phyloP scores from a whole-genome alignment of 2,113 vertebrate species.

The Protobothrops flavoviridis region DNA sequence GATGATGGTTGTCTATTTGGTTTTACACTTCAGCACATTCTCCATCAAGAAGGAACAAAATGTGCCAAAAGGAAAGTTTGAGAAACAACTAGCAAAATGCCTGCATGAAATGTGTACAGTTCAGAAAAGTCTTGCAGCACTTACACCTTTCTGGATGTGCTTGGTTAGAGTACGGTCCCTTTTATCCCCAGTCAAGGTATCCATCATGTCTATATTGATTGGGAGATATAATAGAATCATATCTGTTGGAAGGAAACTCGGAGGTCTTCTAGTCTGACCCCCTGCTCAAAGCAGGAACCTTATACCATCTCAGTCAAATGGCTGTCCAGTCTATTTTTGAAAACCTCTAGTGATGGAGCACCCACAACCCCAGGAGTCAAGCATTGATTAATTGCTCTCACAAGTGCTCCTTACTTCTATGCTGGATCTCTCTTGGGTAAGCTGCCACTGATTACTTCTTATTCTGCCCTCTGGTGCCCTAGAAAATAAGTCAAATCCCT shows the following conservation, averaged over 20 bases:
- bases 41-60: background rate
- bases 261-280: too few relatives aligned
- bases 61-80: background rate
- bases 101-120: background rate
- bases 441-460: background rate
- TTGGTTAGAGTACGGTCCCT: background rate
- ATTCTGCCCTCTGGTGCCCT: background rate
- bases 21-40: background rate
- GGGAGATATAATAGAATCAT: background rate
- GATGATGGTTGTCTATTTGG: background rate
- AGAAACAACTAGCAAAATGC: background rate
- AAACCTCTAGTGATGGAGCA: background rate
- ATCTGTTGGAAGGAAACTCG: background rate
- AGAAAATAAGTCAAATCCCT: background rate
- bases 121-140: background rate
- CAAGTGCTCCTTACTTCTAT: background rate
- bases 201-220: background rate
- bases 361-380: background rate
- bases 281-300: background rate
- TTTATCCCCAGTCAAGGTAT: background rate
- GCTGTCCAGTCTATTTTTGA: background rate
- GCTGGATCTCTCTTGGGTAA: background rate
- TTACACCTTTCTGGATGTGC: background rate
- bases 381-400: background rate
- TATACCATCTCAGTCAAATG: background rate